Base-by-base conservation (phyloP, 2,113 vertebrate genomes). In the Peromyscus polionotus region DNA sequence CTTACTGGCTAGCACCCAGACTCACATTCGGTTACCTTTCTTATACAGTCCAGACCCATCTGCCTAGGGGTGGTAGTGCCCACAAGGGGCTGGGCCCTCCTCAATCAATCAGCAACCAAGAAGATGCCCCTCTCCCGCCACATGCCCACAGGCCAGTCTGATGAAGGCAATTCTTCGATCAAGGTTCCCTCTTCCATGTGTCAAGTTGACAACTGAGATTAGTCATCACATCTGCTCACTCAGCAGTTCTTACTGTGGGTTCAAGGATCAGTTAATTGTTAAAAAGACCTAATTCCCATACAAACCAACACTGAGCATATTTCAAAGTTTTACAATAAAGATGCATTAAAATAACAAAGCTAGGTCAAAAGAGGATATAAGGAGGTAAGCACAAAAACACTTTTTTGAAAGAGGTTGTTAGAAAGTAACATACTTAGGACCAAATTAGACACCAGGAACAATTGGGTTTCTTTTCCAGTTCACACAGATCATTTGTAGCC, bases 291-390 rank as follows among this genome's bases (percentile, higher is more conserved):
- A 70, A 80, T 73, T 90, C 91, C 93, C 87, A 83, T 48, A 67
- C 45, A 95, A 91, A 96, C 7, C 91, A 10, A 70, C 26, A 68
- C 0, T 33, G 39, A 90, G 20, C n/a, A 85, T 51, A 96, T 94
- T 90, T 95, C 48, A 59, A 95, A 90, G 48, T 77, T 65, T 92
- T 80, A 75, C 36, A 88, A 81, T 92, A 94, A 59, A n/a, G 11
- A 88, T 75, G 61, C 57, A 94, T 33, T 87, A 79, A 96, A 81
- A 92, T 73, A 77, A 51, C 45, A 94, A 87, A 61, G 79, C 39
- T n/a, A 92, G 9, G 2, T 86, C 67, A 93, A 95, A 91, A 83
- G 73, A 80, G 12, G 14, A 70, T 61, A 79, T 39, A 67, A 22
- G 13, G 36, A 42, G 80, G 87, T 61, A 94, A 14, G 19, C 2